phyloP scores from a whole-genome alignment of 1,140 invertebrate species.

The Lanistes nyassanus region DNA sequence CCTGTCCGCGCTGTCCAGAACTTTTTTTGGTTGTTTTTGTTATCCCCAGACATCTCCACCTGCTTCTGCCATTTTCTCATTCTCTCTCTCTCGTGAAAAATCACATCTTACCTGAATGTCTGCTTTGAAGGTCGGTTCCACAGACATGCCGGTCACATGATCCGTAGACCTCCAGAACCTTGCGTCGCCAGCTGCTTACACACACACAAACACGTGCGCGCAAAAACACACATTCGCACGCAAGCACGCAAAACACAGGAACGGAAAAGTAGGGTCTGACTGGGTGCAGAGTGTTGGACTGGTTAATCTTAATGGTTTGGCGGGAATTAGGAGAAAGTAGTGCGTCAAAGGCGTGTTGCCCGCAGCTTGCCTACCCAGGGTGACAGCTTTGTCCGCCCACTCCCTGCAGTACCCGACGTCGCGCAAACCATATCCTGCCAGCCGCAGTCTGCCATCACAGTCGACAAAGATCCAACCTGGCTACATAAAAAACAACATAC shows the following conservation, averaged over 20 bases:
- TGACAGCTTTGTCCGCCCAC: neutral
- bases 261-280: neutral
- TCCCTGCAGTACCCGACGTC: neutral
- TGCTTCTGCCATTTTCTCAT: too few species aligned
- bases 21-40: too few species aligned
- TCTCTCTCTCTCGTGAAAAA: too few species aligned
- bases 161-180: conserved; percentile 20
- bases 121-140: conserved; percentile 12
- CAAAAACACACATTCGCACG: neutral
- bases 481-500: conserved; percentile 30
- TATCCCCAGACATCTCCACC: too few species aligned
- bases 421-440: conserved; percentile 49
- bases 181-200: conserved; percentile 12
- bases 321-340: too few species aligned
- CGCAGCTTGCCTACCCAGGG: neutral
- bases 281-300: neutral
- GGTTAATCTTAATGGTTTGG: too few species aligned
- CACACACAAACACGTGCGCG: neutral
- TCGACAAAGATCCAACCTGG: conserved; percentile 52
- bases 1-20: too few species aligned
- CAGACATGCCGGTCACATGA: neutral
- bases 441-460: conserved; percentile 41
- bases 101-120: conserved; percentile 14
- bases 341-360: too few species aligned
- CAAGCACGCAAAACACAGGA: neutral